Evolutionary conservation across 2,113 vertebrate species (phyloP).

Genomic region (Micromys minutus): DNA sequence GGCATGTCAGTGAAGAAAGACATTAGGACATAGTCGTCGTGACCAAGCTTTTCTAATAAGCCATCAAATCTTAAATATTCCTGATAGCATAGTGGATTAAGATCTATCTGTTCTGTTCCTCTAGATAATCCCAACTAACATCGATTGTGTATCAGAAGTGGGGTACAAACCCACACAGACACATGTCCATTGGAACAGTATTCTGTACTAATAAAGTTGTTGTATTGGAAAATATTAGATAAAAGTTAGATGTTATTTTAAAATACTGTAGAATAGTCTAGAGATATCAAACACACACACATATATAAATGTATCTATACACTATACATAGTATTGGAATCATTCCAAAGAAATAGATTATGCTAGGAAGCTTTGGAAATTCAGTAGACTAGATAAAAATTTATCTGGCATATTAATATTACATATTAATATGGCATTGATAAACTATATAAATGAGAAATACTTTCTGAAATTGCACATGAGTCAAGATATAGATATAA

Average conservation of each 20-base stretch:
- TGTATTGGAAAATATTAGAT: neutral
- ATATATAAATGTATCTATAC: neutral
- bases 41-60: neutral
- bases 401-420: neutral
- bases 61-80: neutral
- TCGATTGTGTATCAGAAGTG: no score
- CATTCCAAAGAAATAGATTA: neutral
- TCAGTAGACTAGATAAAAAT: neutral
- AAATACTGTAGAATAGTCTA: neutral
- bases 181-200: neutral
- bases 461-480: neutral
- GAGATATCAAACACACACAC: neutral
- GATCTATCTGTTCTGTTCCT: neutral
- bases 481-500: neutral
- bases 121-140: neutral
- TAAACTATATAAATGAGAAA: neutral
- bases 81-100: neutral
- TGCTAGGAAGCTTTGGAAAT: neutral
- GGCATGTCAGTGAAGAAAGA: neutral
- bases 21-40: neutral
- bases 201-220: neutral
- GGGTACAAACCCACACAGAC: neutral
- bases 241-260: constrained; percentile 45
- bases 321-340: neutral
- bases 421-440: no score